Conservation (phyloP, 2,113 vertebrate species). For the Mystacornis crossleyi region DNA sequence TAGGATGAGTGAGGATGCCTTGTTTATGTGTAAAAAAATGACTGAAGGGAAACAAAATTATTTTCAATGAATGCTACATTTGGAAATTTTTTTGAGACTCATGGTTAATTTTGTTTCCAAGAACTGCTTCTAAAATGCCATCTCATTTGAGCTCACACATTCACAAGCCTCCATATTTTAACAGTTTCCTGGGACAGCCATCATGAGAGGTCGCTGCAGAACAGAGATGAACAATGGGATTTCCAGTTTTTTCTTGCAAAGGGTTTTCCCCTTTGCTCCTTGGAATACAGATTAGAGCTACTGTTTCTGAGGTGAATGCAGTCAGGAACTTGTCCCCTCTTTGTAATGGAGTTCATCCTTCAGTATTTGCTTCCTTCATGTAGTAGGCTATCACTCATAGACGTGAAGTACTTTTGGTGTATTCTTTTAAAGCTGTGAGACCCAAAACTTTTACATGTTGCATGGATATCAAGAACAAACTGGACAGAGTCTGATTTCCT, state of each 20-base stretch:
- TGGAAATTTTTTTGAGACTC: background rate
- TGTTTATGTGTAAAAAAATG: background rate
- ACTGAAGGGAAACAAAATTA: background rate
- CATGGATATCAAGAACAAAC: background rate
- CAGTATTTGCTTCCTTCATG: background rate
- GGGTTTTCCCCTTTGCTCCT: background rate
- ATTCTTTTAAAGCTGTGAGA: background rate
- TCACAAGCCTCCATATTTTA: background rate
- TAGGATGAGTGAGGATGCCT: background rate
- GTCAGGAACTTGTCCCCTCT: background rate
- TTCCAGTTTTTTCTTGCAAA: background rate
- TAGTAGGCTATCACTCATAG: background rate
- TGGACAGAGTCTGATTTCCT: background rate
- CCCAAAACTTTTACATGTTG: background rate
- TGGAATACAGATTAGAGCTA: background rate
- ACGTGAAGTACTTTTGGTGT: background rate
- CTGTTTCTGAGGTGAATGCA: background rate
- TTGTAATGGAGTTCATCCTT: background rate
- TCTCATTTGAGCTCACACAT: background rate
- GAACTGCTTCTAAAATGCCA: background rate
- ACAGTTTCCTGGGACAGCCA: background rate
- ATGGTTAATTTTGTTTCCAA: background rate
- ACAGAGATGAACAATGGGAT: background rate
- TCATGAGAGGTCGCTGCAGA: background rate
- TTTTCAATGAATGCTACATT: background rate